Conservation (phyloP, 2,797 vertebrate genomes). For the Sebastolobus alascanus region DNA sequence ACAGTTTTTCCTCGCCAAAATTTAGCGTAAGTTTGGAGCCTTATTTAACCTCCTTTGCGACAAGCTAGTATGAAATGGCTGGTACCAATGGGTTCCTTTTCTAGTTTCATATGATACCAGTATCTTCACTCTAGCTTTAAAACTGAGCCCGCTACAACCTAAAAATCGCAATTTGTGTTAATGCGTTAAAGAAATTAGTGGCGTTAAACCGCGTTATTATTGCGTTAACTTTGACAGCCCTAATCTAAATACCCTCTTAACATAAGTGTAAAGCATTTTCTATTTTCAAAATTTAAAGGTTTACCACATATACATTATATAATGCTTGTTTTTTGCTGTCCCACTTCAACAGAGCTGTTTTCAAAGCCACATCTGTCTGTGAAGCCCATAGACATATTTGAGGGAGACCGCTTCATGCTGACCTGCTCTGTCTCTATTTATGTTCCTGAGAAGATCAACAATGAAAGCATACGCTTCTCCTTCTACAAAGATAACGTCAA, state of each 20-base stretch:
- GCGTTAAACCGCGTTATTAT: no score
- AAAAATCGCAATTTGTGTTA: accelerated
- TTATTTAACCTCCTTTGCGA: no score
- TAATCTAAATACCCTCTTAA: background rate
- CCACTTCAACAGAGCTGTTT: slow-evolving; percentile 77
- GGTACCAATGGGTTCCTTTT: no score
- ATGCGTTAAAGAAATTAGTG: no score
- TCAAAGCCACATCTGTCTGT: slow-evolving; percentile 74
- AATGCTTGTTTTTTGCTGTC: slow-evolving; percentile 3
- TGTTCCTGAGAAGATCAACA: slow-evolving; percentile 45
- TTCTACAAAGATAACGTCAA: slow-evolving; percentile 65
- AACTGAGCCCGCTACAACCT: no score
- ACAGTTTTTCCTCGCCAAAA: no score
- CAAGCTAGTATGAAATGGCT: no score
- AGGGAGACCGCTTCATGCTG: slow-evolving; percentile 59
- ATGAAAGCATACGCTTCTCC: slow-evolving; percentile 47
- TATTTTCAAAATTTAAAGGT: background rate
- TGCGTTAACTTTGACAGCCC: no score
- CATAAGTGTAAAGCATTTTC: background rate
- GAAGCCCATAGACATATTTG: slow-evolving; percentile 63
- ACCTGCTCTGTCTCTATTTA: slow-evolving; percentile 64
- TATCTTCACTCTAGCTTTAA: no score
- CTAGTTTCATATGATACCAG: no score
- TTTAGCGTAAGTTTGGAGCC: accelerated
- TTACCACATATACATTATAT: background rate